These are phyloP conservation scores for Drosophila neonasuta DNA, from an alignment of 2,888 invertebrate genomes.

Conservation along the genomic window DNA sequence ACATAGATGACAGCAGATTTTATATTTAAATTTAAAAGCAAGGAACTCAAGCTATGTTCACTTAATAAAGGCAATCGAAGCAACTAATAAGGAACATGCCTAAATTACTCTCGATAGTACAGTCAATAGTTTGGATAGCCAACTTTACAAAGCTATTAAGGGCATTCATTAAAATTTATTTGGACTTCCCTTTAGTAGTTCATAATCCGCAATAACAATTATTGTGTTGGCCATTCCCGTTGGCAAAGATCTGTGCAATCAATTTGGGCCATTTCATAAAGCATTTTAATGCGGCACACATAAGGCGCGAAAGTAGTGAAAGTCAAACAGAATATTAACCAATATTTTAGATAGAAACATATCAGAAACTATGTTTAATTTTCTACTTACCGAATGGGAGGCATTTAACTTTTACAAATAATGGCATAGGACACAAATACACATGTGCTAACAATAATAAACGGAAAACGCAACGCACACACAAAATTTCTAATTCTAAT, in stretches of 20 bases:
- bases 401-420: constrained; percentile 49
- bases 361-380: constrained; percentile 60
- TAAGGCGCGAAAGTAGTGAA: constrained; percentile 55
- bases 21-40: too few species aligned
- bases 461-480: constrained; percentile 58
- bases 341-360: constrained; percentile 41
- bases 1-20: too few species aligned
- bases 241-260: constrained; percentile 23
- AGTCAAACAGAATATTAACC: constrained; percentile 50
- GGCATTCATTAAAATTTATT: background rate
- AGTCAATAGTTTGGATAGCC: background rate
- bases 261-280: constrained; percentile 35
- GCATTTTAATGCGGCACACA: constrained; percentile 60
- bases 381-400: constrained; percentile 58
- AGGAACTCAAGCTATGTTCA: too few species aligned
- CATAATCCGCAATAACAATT: background rate
- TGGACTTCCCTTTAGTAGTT: background rate
- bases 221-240: background rate
- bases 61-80: too few species aligned
- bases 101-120: too few species aligned
- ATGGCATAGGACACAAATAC: constrained; percentile 37
- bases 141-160: background rate
- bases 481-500: constrained; percentile 75
- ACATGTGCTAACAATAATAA: constrained; percentile 51
- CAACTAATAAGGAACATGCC: too few species aligned